phyloP scores from a whole-genome alignment of 2,113 vertebrate species.

The Trinectes maculatus region DNA sequence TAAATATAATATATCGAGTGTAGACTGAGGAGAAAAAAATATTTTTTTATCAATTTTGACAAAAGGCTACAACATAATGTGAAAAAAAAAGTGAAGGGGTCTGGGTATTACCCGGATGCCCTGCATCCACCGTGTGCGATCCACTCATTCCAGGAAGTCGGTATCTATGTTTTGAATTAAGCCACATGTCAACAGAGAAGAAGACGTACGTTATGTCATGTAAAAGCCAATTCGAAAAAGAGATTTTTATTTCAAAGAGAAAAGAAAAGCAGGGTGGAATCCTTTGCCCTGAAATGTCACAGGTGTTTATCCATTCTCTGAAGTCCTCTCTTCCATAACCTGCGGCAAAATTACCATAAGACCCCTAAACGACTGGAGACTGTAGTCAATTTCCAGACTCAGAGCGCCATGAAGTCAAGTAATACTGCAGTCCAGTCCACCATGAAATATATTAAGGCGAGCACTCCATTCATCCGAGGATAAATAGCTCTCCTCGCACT shows the following conservation, averaged over 20 bases:
- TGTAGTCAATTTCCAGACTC: conserved; percentile 75
- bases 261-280: conserved; percentile 26
- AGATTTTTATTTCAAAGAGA: background rate
- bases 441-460: conserved; percentile 61
- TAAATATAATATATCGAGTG: too few species aligned
- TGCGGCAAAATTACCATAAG: conserved; percentile 71
- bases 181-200: conserved; percentile 7
- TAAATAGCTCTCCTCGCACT: conserved; percentile 47
- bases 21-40: too few species aligned
- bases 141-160: too few species aligned
- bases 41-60: too few species aligned
- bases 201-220: background rate
- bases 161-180: conserved; percentile 17
- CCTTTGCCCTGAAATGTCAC: conserved; percentile 71
- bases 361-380: conserved; percentile 72
- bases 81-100: too few species aligned
- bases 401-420: conserved; percentile 75
- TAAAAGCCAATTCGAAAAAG: background rate
- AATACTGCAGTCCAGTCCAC: conserved; percentile 59
- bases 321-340: conserved; percentile 73
- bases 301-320: conserved; percentile 72
- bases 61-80: too few species aligned
- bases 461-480: conserved; percentile 53
- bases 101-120: too few species aligned
- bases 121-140: too few species aligned